Conservation (phyloP, 2,797 vertebrate species). For the Sebastes alutus region DNA sequence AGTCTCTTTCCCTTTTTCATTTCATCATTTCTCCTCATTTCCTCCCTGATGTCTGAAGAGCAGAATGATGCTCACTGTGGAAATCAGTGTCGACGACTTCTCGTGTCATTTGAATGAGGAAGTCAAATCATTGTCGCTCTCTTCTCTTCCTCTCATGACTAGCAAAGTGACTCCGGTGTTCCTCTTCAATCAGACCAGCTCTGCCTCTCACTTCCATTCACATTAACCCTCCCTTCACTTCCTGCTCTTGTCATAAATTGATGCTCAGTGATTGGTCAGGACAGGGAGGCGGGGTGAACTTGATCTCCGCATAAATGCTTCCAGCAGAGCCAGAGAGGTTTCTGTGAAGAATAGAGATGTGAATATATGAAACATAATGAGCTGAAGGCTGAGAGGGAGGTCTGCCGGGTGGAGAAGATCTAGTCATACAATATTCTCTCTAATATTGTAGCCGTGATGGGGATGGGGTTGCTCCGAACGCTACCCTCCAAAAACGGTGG, state of each 20-base stretch:
- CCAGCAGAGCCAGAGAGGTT: not conserved
- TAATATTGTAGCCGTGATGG: not conserved
- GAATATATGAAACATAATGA: not conserved
- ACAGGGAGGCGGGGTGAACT: not conserved
- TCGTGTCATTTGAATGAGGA: not conserved
- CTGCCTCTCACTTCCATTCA: not conserved
- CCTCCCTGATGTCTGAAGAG: not conserved
- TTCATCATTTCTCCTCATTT: not conserved
- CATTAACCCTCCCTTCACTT: not conserved
- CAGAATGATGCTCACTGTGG: not conserved
- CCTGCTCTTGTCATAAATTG: not conserved
- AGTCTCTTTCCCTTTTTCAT: not conserved
- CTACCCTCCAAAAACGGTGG: too few relatives aligned
- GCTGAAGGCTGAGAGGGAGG: too few relatives aligned
- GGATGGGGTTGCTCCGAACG: too few relatives aligned
- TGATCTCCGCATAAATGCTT: not conserved
- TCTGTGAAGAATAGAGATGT: not conserved
- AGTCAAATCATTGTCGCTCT: not conserved
- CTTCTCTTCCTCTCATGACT: not conserved
- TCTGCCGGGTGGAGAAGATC: not conserved
- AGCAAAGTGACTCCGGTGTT: not conserved
- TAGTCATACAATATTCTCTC: not conserved
- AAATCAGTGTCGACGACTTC: not conserved
- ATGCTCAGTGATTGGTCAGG: not conserved
- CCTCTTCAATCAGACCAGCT: not conserved